These are phyloP conservation scores for Zootermopsis nevadensis DNA, from an alignment of 2,888 invertebrate species.

Conservation along the genomic window DNA sequence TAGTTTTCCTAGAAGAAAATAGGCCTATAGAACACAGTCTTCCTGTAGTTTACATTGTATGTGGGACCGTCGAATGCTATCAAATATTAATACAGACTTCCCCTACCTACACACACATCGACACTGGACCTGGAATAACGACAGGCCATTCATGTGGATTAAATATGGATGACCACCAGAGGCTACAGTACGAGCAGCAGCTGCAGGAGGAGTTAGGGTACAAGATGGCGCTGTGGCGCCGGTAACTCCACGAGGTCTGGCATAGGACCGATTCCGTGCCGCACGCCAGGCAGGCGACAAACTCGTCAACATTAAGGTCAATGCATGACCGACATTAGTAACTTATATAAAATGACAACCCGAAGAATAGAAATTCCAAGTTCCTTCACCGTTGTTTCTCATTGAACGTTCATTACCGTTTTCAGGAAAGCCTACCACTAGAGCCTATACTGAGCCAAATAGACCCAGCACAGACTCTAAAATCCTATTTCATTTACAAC, in stretches of 20 bases:
- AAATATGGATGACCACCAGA: conserved; percentile 9
- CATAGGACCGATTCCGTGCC: background rate
- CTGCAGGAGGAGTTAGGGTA: background rate
- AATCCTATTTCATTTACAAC: no score
- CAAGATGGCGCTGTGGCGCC: background rate
- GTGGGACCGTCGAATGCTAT: background rate
- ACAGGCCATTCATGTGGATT: background rate
- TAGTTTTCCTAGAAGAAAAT: background rate
- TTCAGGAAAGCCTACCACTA: no score
- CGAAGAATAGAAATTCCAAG: no score
- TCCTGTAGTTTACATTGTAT: no score
- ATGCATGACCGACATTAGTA: conserved; percentile 2
- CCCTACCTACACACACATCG: background rate
- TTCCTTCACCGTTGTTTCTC: no score
- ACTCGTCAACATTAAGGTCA: background rate
- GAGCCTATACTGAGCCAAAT: no score
- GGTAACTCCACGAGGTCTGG: background rate
- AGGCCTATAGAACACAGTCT: background rate
- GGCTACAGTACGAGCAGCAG: background rate
- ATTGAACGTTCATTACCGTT: no score
- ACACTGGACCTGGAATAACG: background rate
- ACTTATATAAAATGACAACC: background rate
- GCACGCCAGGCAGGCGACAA: background rate
- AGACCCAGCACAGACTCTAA: no score
- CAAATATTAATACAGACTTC: background rate